Conservation (phyloP, 2,888 invertebrate species). For the Cybosia mesomella region DNA sequence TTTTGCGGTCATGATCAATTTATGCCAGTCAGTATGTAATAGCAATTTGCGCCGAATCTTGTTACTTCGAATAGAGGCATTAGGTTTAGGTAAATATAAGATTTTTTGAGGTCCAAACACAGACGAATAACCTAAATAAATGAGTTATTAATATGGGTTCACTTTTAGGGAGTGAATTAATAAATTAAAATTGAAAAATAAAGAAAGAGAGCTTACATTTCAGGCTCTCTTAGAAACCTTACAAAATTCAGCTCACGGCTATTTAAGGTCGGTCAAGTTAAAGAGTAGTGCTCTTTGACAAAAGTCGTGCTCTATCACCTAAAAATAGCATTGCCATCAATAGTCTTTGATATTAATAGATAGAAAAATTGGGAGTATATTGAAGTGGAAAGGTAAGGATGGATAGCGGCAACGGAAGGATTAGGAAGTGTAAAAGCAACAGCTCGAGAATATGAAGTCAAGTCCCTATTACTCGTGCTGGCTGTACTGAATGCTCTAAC, state of each 20-base stretch:
- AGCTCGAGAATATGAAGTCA: background rate
- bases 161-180: background rate
- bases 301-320: background rate
- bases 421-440: constrained; percentile 2
- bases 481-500: background rate
- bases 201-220: no score
- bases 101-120: background rate
- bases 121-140: background rate
- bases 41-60: background rate
- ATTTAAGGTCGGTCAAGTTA: background rate
- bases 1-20: background rate
- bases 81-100: background rate
- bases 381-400: constrained; percentile 1
- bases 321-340: background rate
- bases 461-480: background rate
- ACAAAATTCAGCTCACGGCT: background rate
- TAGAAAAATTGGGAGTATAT: background rate
- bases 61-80: background rate
- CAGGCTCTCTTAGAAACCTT: no score
- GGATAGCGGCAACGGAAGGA: constrained; percentile 1
- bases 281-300: background rate
- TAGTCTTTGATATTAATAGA: background rate
- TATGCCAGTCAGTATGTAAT: background rate
- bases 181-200: background rate
- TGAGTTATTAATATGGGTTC: background rate